Evolutionary conservation across 2,888 invertebrate species (phyloP), one percentile per base, ranked within the genome.

Genomic region (Seira sanloemensis): DNA sequence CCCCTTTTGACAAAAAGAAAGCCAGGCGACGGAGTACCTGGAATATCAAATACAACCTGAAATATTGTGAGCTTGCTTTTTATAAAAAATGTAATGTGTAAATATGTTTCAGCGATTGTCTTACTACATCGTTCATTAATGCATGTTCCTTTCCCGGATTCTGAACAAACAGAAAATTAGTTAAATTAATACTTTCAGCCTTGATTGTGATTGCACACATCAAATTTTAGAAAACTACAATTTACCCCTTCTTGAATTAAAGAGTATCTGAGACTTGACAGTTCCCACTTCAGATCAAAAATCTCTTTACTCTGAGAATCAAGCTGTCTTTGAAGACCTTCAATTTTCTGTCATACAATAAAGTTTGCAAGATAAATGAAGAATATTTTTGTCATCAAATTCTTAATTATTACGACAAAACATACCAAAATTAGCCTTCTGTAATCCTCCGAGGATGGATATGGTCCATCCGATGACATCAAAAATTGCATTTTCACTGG

Each of bases 251-350:
- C 73, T 1, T 27, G 25, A 58, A 24, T 18, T 37, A 73, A 18
- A 16, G 25, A 24, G 24, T 58, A 23, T 25, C 26, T 54, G n/a
- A 73, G 54, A 58, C 46, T 73, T 18, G 73, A 73, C 18, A 73
- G 58, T 26, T 73, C 73, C 73, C 73, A 73, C 58, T 37, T 54
- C 58, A 73, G 25, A 58, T 73, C 73, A 26, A 73, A 73, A 16
- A 73, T 73, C 25, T 73, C 73, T 73, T 23, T 54, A 23, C 58
- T 73, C 25, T 73, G 73, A 0, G 54, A 54, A 73, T 73, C 25
- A 5, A 73, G 23, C 18, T 73, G 73, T 18, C 18, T 12, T 58
- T 73, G 54, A 12, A 73, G 23, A 0, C 58, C 73, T 23, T 58
- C 26, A 12, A 73, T 24, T 58, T 73, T 73, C 73, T 73, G 21